Conservation (phyloP, 2,888 invertebrate species). For the Stenolophus ochropezus region DNA sequence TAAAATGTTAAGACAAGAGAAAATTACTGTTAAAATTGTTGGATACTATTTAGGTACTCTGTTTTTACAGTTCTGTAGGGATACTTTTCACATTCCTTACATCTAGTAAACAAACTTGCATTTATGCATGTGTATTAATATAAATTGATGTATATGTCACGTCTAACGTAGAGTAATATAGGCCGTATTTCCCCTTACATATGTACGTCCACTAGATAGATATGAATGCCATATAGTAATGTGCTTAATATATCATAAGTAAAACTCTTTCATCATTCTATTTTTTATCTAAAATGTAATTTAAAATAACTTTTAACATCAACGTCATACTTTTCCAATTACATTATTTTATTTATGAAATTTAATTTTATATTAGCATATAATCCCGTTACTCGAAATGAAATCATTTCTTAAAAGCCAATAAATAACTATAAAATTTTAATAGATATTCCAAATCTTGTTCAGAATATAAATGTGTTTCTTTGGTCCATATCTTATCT, state of each 20-base stretch:
- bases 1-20: too few relatives aligned
- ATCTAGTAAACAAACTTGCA: background rate
- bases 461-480: conserved; percentile 20
- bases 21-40: too few relatives aligned
- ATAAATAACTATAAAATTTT: conserved; percentile 32
- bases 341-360: conserved; percentile 14
- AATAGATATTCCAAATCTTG: conserved; percentile 8
- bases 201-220: background rate
- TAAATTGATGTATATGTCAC: conserved; percentile 22
- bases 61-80: background rate
- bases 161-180: conserved; percentile 37
- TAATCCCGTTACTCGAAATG: conserved; percentile 20
- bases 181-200: conserved; percentile 17
- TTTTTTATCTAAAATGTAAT: background rate
- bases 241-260: background rate
- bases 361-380: background rate
- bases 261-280: background rate
- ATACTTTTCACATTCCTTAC: background rate
- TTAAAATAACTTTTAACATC: background rate
- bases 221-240: background rate
- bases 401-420: conserved; percentile 7
- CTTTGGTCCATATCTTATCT: conserved; percentile 14
- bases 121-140: conserved; percentile 19
- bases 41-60: too few relatives aligned
- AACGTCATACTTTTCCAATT: background rate